Percentiles rank a stretch among this genome's conserved stretches.
Evolutionary conservation across 2,888 invertebrate species (phyloP).

Genomic region (Hydriomena furcata): DNA sequence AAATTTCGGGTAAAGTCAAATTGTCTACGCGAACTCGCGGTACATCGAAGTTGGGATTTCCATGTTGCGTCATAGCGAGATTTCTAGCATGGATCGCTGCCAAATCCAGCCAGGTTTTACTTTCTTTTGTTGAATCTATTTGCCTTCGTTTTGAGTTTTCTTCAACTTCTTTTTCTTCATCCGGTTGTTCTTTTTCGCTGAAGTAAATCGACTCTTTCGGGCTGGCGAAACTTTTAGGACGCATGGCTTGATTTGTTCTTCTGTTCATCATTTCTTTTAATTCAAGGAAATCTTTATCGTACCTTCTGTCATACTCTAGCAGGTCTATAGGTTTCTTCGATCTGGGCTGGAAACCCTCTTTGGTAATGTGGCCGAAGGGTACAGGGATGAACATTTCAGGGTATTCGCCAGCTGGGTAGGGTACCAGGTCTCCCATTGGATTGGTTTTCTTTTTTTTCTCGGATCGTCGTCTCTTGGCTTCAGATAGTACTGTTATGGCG

Average conservation of each 20-base stretch:
- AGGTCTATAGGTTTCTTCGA: constrained; percentile 43
- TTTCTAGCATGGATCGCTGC: background rate
- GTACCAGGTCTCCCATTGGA: background rate
- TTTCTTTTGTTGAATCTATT: background rate
- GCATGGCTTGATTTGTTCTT: background rate
- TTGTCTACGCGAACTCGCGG: background rate
- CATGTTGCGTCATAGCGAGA: background rate
- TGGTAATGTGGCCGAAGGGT: constrained; percentile 54
- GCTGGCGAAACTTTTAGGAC: background rate
- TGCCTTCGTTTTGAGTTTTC: background rate
- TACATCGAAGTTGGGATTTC: background rate
- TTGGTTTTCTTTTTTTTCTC: background rate
- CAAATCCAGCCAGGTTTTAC: constrained; percentile 1
- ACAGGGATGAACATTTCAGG: constrained; percentile 33
- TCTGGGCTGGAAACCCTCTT: constrained; percentile 40
- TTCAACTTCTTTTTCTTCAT: background rate
- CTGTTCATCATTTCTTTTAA: constrained; percentile 2
- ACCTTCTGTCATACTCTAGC: constrained; percentile 34
- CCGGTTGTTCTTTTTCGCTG: background rate
- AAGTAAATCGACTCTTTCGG: constrained; percentile 8
- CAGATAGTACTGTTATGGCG: constrained; percentile 30
- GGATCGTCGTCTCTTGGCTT: constrained; percentile 26
- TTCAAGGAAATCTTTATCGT: background rate
- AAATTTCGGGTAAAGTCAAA: background rate
- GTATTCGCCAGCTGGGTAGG: background rate